phyloP scores from a whole-genome alignment of 2,797 vertebrate genomes.

The Sebastes vulpes region DNA sequence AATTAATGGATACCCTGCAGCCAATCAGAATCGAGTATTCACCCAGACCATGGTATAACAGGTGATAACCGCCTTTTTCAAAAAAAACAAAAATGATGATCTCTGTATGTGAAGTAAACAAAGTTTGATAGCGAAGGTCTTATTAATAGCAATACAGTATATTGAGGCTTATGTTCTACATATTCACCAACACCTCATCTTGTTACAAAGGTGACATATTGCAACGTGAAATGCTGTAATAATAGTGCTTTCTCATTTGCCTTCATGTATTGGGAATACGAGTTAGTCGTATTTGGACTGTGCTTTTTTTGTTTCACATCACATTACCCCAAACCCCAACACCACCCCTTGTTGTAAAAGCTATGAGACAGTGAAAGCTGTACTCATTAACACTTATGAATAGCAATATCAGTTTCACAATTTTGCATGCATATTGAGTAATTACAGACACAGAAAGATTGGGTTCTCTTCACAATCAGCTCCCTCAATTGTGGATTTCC shows the following conservation, averaged over 20 bases:
- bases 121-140: background rate
- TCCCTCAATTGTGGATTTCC: conserved; percentile 31
- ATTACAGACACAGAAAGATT: conserved; percentile 2
- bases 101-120: background rate
- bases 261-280: background rate
- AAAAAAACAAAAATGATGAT: background rate
- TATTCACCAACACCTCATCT: background rate
- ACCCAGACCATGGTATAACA: background rate
- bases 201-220: background rate
- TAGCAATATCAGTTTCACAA: conserved; percentile 2
- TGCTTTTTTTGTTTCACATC: background rate
- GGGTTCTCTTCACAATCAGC: conserved; percentile 5
- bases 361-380: background rate
- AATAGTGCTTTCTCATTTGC: conserved; percentile 5
- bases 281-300: background rate
- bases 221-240: background rate
- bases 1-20: too few relatives aligned
- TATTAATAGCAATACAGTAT: background rate
- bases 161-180: background rate
- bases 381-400: conserved; percentile 11
- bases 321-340: background rate
- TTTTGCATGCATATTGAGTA: conserved; percentile 15
- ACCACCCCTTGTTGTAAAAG: background rate
- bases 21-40: too few relatives aligned
- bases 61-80: background rate